Percentiles rank a stretch among this genome's conserved stretches.
Conservation (phyloP, 2,888 invertebrate genomes). For the Troilus luridus region DNA sequence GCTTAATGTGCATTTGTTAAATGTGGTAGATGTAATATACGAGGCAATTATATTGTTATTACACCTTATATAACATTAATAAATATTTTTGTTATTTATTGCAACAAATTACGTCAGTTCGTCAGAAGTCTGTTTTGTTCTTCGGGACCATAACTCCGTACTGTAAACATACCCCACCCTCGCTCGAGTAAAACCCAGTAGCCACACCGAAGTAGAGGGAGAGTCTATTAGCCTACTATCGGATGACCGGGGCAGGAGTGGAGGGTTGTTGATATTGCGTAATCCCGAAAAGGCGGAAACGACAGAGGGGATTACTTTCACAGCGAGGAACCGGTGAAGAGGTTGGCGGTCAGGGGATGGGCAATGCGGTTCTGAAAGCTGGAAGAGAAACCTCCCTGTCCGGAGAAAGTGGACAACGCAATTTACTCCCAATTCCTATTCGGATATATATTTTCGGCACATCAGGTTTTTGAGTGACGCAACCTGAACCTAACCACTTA, state of each 20-base stretch:
- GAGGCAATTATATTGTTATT: too few relatives aligned
- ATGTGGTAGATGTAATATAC: too few relatives aligned
- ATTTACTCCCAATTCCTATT: constrained; percentile 50
- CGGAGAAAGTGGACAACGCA: constrained; percentile 49
- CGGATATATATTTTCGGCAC: constrained; percentile 42
- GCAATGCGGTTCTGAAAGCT: constrained; percentile 49
- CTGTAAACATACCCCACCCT: neutral
- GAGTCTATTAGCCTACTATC: constrained; percentile 43
- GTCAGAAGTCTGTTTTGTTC: neutral
- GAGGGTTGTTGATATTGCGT: constrained; percentile 44
- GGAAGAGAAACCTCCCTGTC: constrained; percentile 21
- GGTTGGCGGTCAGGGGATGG: constrained; percentile 49
- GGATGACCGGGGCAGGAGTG: constrained; percentile 38
- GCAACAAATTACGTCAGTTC: too few relatives aligned
- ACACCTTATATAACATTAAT: too few relatives aligned
- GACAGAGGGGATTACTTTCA: constrained; percentile 3
- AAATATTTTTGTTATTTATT: too few relatives aligned
- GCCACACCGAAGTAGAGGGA: neutral
- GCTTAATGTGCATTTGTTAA: too few relatives aligned
- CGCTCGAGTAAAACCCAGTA: neutral
- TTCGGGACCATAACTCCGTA: neutral
- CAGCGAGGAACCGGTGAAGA: constrained; percentile 27
- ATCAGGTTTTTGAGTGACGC: constrained; percentile 49
- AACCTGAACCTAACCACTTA: constrained; percentile 29
- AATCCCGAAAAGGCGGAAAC: constrained; percentile 47